Percentiles rank a stretch among this genome's conserved stretches.
These are phyloP conservation scores for Leucozona laternaria DNA, from an alignment of 2,888 invertebrate species.

Conservation along the genomic window DNA sequence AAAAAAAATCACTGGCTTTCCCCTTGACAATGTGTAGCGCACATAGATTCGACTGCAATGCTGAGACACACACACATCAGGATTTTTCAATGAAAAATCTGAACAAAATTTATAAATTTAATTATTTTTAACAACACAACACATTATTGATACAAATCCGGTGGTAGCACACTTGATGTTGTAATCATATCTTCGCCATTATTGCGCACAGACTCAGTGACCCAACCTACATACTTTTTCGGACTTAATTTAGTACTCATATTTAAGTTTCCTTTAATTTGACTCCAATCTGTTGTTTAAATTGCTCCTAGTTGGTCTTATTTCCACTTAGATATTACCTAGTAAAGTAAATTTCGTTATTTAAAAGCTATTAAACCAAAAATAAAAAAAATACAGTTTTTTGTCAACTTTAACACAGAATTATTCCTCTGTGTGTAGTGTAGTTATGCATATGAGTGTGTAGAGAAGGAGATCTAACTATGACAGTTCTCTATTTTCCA, in stretches of 20 bases:
- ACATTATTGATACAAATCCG: too few relatives aligned
- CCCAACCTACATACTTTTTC: too few relatives aligned
- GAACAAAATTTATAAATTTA: not conserved
- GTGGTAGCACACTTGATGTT: too few relatives aligned
- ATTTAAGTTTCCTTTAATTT: too few relatives aligned
- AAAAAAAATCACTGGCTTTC: constrained; percentile 57
- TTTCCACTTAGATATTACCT: too few relatives aligned
- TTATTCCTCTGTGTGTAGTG: not conserved
- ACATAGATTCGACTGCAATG: not conserved
- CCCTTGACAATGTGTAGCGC: constrained; percentile 48
- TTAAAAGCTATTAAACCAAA: not conserved
- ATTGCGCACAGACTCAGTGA: too few relatives aligned
- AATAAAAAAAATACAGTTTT: not conserved
- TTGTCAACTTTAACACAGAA: not conserved
- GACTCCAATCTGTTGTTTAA: too few relatives aligned
- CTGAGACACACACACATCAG: not conserved
- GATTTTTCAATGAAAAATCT: not conserved
- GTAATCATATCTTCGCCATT: too few relatives aligned
- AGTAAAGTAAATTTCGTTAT: too few relatives aligned
- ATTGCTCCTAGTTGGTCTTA: too few relatives aligned
- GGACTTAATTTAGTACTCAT: too few relatives aligned
- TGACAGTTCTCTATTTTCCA: constrained; percentile 10
- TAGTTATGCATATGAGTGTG: not conserved
- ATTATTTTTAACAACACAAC: not conserved
- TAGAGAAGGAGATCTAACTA: not conserved